These are phyloP conservation scores for Brachionus sp. DNA, from an alignment of 1,140 invertebrate genomes.

Conservation along the genomic window DNA sequence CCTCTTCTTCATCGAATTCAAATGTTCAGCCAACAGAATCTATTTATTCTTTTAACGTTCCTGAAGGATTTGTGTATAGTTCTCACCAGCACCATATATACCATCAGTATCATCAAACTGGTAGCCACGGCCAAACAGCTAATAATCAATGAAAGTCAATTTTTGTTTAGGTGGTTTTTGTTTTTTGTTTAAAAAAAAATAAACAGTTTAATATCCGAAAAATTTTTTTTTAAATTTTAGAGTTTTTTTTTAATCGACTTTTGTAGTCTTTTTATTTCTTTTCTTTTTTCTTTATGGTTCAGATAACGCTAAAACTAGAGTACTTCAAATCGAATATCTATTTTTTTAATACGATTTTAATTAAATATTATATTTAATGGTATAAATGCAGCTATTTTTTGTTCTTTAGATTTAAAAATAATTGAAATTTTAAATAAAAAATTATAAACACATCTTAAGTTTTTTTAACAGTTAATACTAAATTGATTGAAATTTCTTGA, in stretches of 20 bases:
- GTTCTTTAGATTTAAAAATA: neutral
- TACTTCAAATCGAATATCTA: neutral
- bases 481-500: neutral
- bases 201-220: neutral
- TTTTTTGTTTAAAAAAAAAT: neutral
- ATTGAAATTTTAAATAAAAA: neutral
- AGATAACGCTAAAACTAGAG: neutral
- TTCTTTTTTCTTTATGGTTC: neutral
- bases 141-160: neutral
- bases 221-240: neutral
- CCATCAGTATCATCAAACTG: neutral
- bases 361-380: neutral
- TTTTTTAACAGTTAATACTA: too few species aligned
- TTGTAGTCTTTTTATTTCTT: neutral
- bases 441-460: neutral
- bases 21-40: slow-evolving; percentile 28
- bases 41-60: neutral
- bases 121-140: neutral
- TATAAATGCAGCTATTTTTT: neutral
- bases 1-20: slow-evolving; percentile 13
- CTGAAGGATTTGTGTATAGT: neutral
- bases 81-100: neutral
- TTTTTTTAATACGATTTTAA: neutral
- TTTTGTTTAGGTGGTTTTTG: neutral
- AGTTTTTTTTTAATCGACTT: neutral